Percentiles rank a stretch among this genome's conserved stretches.
Conservation (phyloP, 2,113 vertebrate genomes). For the Odocoileus hemionus region DNA sequence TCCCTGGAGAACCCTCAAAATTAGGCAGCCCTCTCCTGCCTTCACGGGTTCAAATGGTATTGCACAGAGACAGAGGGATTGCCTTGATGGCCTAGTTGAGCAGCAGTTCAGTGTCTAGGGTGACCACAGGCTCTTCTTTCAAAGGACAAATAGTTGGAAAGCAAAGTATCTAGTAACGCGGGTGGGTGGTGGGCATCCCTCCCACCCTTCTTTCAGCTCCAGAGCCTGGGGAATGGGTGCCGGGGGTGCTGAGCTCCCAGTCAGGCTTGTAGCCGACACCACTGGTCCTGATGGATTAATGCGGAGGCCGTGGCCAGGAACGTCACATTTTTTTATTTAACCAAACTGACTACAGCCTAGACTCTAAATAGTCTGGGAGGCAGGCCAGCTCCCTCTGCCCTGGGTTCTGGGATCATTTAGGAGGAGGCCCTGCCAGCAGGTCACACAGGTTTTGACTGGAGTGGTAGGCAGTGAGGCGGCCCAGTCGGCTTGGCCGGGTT, state of each 20-base stretch:
- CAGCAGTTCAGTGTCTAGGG: neutral
- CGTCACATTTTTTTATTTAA: constrained; percentile 8
- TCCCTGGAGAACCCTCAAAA: neutral
- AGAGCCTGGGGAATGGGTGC: neutral
- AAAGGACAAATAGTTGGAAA: neutral
- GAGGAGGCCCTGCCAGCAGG: neutral
- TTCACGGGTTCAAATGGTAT: neutral
- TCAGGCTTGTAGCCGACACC: neutral
- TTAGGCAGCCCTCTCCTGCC: neutral
- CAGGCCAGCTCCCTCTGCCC: neutral
- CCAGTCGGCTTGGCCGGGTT: no score
- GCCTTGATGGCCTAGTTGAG: neutral
- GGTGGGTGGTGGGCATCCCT: neutral
- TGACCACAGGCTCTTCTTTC: neutral
- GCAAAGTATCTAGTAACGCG: neutral
- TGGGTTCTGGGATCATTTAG: neutral
- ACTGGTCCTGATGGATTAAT: constrained; percentile 26
- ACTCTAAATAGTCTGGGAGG: neutral
- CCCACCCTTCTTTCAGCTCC: neutral
- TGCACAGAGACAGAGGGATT: neutral
- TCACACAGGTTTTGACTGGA: neutral
- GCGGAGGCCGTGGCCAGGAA: neutral
- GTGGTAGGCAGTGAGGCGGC: neutral
- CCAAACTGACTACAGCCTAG: neutral
- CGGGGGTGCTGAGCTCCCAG: neutral